Evolutionary conservation across 2,797 vertebrate species (phyloP).

Genomic region (Ataeniobius toweri): DNA sequence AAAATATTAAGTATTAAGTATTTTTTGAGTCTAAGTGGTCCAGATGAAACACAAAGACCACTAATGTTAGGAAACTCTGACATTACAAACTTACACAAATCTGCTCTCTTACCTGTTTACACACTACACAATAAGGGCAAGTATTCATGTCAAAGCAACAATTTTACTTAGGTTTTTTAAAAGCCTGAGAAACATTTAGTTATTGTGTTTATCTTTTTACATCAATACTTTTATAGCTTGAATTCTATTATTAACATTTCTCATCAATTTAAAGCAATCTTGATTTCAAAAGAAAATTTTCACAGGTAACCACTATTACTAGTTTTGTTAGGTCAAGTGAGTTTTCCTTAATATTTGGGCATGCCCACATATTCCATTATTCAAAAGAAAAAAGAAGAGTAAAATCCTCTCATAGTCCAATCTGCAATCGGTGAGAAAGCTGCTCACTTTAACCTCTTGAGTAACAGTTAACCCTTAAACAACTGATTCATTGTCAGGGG

Average conservation of each 20-base stretch:
- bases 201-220: neutral
- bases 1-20: too few species aligned
- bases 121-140: too few species aligned
- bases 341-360: neutral
- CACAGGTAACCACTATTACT: neutral
- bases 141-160: neutral
- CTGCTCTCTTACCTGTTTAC: too few species aligned
- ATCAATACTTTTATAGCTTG: too few species aligned
- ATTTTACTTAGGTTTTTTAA: too few species aligned
- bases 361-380: neutral
- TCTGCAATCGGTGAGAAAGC: neutral
- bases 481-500: slow-evolving; percentile 6
- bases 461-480: slow-evolving; percentile 10
- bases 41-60: too few species aligned
- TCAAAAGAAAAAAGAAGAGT: neutral
- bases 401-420: neutral
- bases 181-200: neutral
- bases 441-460: slow-evolving; percentile 8
- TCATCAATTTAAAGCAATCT: too few species aligned
- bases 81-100: too few species aligned
- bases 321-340: neutral
- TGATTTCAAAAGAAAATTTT: neutral
- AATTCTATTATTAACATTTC: too few species aligned
- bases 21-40: too few species aligned
- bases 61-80: too few species aligned